phyloP scores from a whole-genome alignment of 2,113 vertebrate genomes.

The Phodopus roborovskii region DNA sequence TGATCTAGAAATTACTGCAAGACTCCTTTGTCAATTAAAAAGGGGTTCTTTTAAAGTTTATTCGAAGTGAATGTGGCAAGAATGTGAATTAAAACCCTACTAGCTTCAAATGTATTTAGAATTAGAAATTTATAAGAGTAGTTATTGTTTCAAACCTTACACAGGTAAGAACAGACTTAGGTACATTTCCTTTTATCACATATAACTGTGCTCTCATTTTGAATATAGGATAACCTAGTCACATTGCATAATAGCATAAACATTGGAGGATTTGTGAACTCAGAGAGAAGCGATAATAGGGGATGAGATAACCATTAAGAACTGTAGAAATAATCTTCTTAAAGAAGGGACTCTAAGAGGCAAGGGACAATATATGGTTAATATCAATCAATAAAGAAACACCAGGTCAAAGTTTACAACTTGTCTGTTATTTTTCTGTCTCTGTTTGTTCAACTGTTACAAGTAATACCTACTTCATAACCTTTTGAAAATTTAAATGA shows the following conservation, averaged over 20 bases:
- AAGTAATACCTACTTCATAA: background rate
- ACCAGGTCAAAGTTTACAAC: background rate
- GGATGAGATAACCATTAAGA: background rate
- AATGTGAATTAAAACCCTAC: background rate
- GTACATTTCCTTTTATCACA: background rate
- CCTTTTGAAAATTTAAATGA: background rate
- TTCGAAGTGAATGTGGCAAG: background rate
- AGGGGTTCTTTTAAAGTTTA: background rate
- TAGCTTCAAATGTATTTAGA: background rate
- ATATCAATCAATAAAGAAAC: background rate
- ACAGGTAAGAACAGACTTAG: background rate
- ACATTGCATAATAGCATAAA: accelerated
- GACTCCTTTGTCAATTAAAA: background rate
- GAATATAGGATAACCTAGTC: background rate
- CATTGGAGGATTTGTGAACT: too few species aligned
- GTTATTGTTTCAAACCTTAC: background rate
- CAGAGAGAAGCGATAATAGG: background rate
- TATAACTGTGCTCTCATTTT: background rate
- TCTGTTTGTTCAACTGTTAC: background rate
- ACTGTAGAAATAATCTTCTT: background rate
- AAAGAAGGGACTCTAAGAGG: background rate
- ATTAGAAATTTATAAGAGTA: background rate
- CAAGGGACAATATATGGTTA: background rate
- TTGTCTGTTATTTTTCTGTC: background rate
- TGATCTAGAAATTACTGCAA: too few species aligned